These are phyloP conservation scores for Helogale parvula DNA, from an alignment of 2,113 vertebrate genomes.

Conservation along the genomic window DNA sequence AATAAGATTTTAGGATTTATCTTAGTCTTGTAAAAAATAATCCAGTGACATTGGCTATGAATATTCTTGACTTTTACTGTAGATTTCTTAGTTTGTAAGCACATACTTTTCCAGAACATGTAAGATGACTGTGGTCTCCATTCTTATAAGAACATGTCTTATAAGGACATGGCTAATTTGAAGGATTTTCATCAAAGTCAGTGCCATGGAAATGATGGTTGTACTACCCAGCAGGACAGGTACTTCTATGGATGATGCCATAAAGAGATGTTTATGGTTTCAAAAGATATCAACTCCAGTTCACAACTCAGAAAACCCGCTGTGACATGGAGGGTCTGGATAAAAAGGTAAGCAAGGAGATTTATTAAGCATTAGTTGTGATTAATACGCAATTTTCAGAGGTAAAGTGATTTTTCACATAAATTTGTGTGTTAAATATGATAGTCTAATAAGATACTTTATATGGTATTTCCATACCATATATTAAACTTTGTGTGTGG, in stretches of 20 bases:
- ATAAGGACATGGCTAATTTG: not conserved
- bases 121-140: not conserved
- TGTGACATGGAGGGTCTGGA: not conserved
- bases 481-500: not conserved
- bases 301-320: conserved; percentile 22
- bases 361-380: conserved; percentile 1
- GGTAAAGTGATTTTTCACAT: not conserved
- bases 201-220: fast-evolving
- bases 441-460: not conserved
- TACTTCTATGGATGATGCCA: not conserved
- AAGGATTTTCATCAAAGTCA: not conserved
- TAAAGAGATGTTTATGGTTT: conserved; percentile 34
- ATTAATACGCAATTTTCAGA: conserved; percentile 14
- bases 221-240: not conserved
- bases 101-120: not conserved
- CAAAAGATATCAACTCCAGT: conserved; percentile 42
- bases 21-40: conserved; percentile 4
- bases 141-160: conserved; percentile 40
- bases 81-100: not conserved
- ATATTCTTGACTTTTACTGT: not conserved
- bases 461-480: not conserved
- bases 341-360: not conserved
- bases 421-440: not conserved
- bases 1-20: conserved; percentile 11
- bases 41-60: not conserved